Conservation (phyloP, 2,113 vertebrate species). For the Mugil cephalus region DNA sequence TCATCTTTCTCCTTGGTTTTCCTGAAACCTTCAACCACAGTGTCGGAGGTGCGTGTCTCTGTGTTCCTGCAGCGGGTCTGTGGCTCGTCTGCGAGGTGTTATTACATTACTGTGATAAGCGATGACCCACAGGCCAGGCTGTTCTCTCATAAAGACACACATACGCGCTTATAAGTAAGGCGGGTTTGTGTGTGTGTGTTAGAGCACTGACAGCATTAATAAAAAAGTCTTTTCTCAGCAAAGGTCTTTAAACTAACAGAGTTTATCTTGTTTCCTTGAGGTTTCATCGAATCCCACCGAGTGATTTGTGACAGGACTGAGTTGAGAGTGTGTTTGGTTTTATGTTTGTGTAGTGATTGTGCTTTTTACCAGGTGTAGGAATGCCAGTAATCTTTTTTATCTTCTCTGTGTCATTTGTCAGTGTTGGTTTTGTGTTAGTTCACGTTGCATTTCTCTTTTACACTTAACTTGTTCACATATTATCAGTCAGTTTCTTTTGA, state of each 20-base stretch:
- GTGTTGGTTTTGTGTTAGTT: conserved; percentile 44
- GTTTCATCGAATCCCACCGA: conserved; percentile 19
- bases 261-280: conserved; percentile 40
- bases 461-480: background rate
- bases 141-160: conserved; percentile 12
- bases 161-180: background rate
- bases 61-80: background rate
- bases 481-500: background rate
- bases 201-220: conserved; percentile 17
- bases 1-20: background rate
- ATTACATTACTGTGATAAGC: conserved; percentile 58
- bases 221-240: conserved; percentile 11
- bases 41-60: background rate
- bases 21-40: background rate
- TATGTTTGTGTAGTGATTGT: conserved; percentile 7
- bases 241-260: conserved; percentile 23
- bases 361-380: conserved; percentile 23
- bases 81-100: conserved; percentile 13
- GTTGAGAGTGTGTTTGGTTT: conserved; percentile 17
- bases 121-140: conserved; percentile 17
- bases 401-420: conserved; percentile 41
- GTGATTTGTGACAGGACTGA: conserved; percentile 8
- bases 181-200: background rate
- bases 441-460: conserved; percentile 4
- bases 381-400: conserved; percentile 40